Conservation (phyloP, 2,113 vertebrate species). For the Anolis carolinensis region DNA sequence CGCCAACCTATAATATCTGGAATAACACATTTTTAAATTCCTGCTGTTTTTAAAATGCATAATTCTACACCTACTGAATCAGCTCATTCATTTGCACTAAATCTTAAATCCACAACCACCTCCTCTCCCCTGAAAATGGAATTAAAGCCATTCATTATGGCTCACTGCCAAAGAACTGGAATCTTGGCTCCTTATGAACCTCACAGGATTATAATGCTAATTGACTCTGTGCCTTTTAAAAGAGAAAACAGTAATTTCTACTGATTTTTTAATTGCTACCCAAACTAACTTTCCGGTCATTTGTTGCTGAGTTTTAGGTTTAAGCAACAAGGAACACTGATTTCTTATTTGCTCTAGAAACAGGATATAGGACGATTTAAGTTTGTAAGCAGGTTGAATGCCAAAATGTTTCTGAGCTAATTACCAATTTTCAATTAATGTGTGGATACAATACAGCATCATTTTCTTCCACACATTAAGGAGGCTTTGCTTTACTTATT, state of each 20-base stretch:
- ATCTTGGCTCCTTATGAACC: slow-evolving; percentile 15
- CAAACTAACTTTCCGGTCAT: background rate
- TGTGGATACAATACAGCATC: background rate
- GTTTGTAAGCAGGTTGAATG: background rate
- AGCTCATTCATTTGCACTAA: background rate
- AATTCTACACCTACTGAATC: background rate
- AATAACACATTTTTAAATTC: background rate
- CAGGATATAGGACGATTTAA: background rate
- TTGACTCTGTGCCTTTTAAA: slow-evolving; percentile 25
- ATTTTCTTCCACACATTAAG: background rate
- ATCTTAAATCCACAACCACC: background rate
- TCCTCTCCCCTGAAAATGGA: slow-evolving; percentile 15
- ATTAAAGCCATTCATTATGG: slow-evolving; percentile 7
- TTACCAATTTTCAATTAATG: fast-evolving
- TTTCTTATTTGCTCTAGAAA: slow-evolving; percentile 2
- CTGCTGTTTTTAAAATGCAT: background rate
- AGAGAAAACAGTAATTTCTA: slow-evolving; percentile 28
- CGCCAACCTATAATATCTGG: background rate
- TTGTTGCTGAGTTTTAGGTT: slow-evolving; percentile 18
- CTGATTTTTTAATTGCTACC: slow-evolving; percentile 22
- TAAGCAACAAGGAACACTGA: background rate
- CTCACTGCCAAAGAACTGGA: slow-evolving; percentile 25
- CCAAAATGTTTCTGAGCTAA: background rate
- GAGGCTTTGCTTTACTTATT: background rate
- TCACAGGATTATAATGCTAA: slow-evolving; percentile 47